Base-by-base conservation (phyloP, 2,888 invertebrate genomes). In the Rhamphomyia laevipes region DNA sequence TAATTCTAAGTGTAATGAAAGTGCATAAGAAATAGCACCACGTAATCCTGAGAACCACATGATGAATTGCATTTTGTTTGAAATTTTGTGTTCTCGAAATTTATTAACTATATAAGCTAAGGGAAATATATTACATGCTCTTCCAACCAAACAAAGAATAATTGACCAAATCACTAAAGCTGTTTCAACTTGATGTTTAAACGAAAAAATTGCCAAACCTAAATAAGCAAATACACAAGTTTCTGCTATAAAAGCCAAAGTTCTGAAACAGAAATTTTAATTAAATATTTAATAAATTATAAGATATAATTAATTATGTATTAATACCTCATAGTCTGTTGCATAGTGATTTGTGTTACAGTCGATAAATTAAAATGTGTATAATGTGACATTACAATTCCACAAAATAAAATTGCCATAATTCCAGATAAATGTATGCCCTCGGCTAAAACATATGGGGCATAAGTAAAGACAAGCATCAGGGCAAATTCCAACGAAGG, bases 331-430 rank as follows among this genome's bases (percentile, higher is more conserved):
- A 99, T 91, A 1, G 96, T 97, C 71, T 97, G 96, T 68, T 97
- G 96, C 87, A 99, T 96, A 4, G 97, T 97, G 46, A 99, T 95
- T 74, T 99, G 99, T 1, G 97, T 96, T 17, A 99, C 88, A 1
- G 97, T 96, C 1, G 96, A 96, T 41, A 99, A 74, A 70, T 99
- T 99, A 64, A 91, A 92, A 75, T 99, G 99, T 13, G 97, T 97
- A 69, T 99, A 99, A 70, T 99, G 99, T 0, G 96, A 96, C 99
- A 99, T 99, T 2, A 96, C 95, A 63, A 99, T 93, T 9, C 97
- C 99, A 73, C 95, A 95, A 68, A 97, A 96, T 58, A 99, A 73
- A 62, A 99, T 99, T 9, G 99, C 96, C 97, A 99, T 99, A 51
- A 99, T 99, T 53, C 97, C 94, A 60, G 93, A 94, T 49, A 95